Base-by-base conservation (phyloP, 2,113 vertebrate genomes). In the Petrocephalus microphthalmus region DNA sequence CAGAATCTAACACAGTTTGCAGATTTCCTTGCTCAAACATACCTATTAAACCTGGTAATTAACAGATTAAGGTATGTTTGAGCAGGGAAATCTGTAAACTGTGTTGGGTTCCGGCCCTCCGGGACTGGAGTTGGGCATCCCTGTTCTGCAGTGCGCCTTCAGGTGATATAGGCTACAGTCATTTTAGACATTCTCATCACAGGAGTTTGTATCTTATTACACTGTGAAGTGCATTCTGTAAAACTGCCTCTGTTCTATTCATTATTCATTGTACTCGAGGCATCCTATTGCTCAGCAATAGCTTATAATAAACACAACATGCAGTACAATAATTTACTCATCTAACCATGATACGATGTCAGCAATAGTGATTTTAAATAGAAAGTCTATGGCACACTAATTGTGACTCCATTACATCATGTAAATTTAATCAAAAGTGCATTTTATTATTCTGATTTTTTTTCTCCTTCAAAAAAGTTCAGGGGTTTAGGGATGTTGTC, bases 121-220 rank as follows among this genome's bases (percentile, higher is more conserved):
- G 3, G 42, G 42, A 42, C 42, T 42, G 42, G 42, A 42, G 42
- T 42, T 42, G 42, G 42, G 42, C 42, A 42, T 42, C 42, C 42
- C 42, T 42, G n/a, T 64, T 64, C 57, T 64, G 25, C 57, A 64
- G 57, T 25, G 57, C n/a, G 57, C n/a, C 57, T 64, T 64, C 22
- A 64, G 25, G 25, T 64, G 57, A 7, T 64, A 25, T 64, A 64
- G 57, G 25, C 57, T 64, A 25, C 60, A 67, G 11, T 67, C 60
- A 67, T 67, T 67, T 64, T 29, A 67, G 60, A 82, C 78, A 84
- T 51, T 47, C 20, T 88, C 53, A 88, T 56, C 22, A 47, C n/a
- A 29, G 60, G 5, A 25, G 22, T 37, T 45, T 84, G 45, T 85
- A 67, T 84, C 88, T 25, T 1, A 17, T 84, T 88, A 88, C 81